These are phyloP conservation scores for Cyaniris semiargus DNA, from an alignment of 2,888 invertebrate genomes.

Conservation along the genomic window DNA sequence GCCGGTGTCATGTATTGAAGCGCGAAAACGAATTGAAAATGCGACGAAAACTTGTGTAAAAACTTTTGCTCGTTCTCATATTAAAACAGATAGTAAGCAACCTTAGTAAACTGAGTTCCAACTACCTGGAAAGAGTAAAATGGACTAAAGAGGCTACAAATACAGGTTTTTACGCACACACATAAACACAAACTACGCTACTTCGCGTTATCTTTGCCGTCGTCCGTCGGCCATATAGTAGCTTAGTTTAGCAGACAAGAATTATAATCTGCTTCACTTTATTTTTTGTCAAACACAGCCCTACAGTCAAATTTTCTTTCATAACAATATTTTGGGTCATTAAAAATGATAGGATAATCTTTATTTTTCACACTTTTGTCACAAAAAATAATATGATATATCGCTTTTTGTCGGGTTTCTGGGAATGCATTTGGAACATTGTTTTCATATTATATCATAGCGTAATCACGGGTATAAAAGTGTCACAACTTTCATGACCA, in stretches of 20 bases:
- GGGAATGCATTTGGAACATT: conserved; percentile 21
- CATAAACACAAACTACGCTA: too few species aligned
- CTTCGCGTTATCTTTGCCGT: too few species aligned
- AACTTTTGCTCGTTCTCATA: background rate
- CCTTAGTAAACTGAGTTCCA: too few species aligned
- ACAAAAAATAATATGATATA: conserved; percentile 3
- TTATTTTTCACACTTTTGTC: background rate
- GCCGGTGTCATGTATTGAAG: too few species aligned
- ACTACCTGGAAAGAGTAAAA: too few species aligned
- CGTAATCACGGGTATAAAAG: conserved; percentile 23
- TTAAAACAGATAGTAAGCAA: too few species aligned
- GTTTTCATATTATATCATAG: conserved; percentile 21
- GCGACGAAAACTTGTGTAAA: background rate
- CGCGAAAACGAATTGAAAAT: background rate
- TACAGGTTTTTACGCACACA: too few species aligned
- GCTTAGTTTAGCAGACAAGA: too few species aligned
- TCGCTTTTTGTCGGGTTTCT: background rate
- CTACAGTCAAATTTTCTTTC: background rate
- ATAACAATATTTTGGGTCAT: background rate
- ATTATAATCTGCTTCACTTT: too few species aligned
- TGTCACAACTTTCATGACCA: conserved; percentile 24
- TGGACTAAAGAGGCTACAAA: too few species aligned
- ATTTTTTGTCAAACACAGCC: background rate
- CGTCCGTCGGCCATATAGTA: too few species aligned
- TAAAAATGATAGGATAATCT: background rate